phyloP scores from a whole-genome alignment of 2,888 invertebrate genomes.

The Adela reaumurella region DNA sequence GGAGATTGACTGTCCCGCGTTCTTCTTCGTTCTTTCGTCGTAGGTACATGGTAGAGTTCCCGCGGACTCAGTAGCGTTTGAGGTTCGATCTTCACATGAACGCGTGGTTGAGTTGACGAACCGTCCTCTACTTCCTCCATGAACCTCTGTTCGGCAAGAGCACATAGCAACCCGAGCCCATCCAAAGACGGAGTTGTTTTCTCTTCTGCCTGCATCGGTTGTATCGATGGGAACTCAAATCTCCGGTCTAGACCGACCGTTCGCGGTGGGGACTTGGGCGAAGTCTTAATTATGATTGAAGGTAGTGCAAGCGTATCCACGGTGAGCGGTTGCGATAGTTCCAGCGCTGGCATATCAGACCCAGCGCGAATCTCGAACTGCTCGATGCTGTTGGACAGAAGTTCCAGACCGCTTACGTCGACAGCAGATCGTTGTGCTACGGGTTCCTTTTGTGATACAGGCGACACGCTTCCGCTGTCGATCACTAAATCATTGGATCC shows the following conservation, averaged over 20 bases:
- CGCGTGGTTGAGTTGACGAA: slow-evolving; percentile 24
- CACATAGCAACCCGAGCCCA: slow-evolving; percentile 74
- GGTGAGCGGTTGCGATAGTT: slow-evolving; percentile 23
- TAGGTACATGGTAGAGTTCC: slow-evolving; percentile 15
- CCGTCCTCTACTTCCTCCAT: slow-evolving; percentile 66
- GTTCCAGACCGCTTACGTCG: slow-evolving; percentile 76
- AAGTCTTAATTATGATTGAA: slow-evolving; percentile 42
- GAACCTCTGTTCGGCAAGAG: slow-evolving; percentile 79
- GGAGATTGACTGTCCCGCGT: slow-evolving; percentile 38
- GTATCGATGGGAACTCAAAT: slow-evolving; percentile 27
- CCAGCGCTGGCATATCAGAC: slow-evolving; percentile 30
- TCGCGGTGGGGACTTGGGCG: slow-evolving; percentile 37
- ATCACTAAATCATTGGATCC: slow-evolving; percentile 45
- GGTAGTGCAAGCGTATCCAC: slow-evolving; percentile 41
- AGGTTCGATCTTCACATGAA: slow-evolving; percentile 37
- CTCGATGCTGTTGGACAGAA: slow-evolving; percentile 81
- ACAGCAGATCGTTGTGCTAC: slow-evolving; percentile 33
- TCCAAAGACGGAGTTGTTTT: slow-evolving; percentile 51
- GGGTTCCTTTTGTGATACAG: slow-evolving; percentile 18
- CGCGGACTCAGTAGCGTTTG: slow-evolving; percentile 24
- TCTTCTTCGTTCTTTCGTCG: slow-evolving; percentile 38
- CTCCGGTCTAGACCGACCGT: slow-evolving; percentile 33
- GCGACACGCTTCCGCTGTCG: slow-evolving; percentile 36
- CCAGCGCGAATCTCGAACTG: slow-evolving; percentile 61
- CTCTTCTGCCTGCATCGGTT: slow-evolving; percentile 18